These are phyloP conservation scores for Nemopilema nomurai DNA, from an alignment of 30 jellyfish, hydroid and myxozoan genomes.

Conservation along the genomic window DNA sequence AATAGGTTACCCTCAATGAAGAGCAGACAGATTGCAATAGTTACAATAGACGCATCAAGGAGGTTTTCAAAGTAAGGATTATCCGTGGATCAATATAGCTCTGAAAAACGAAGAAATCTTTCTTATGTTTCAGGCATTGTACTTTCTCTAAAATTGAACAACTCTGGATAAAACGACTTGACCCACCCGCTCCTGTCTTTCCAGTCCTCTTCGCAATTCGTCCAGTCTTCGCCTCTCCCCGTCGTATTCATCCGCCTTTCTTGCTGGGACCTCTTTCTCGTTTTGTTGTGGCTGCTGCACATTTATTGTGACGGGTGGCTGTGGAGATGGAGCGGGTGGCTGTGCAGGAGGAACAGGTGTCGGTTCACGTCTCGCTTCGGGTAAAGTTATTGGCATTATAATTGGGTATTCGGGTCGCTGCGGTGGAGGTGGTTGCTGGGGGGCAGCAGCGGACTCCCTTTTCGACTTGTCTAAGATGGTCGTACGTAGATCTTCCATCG, in stretches of 20 bases:
- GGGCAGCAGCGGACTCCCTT: slow-evolving; percentile 53
- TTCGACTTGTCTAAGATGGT: slow-evolving; percentile 53
- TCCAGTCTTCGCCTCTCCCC: slow-evolving; percentile 79
- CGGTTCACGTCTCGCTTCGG: slow-evolving; percentile 67
- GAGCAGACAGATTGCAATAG: too few relatives aligned
- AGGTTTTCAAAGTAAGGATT: too few relatives aligned
- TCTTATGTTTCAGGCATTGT: too few relatives aligned
- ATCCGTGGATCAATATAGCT: too few relatives aligned
- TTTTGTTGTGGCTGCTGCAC: slow-evolving; percentile 71
- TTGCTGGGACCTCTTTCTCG: slow-evolving; percentile 30
- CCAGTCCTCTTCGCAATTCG: slow-evolving; percentile 79
- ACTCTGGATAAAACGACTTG: too few relatives aligned
- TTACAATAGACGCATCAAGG: too few relatives aligned
- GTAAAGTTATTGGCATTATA: slow-evolving; percentile 44
- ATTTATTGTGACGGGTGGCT: slow-evolving; percentile 69
- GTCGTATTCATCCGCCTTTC: slow-evolving; percentile 48
- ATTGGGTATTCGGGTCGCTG: slow-evolving; percentile 56
- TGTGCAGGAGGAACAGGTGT: slow-evolving; percentile 67
- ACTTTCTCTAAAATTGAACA: too few relatives aligned
- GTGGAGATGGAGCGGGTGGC: slow-evolving; percentile 68
- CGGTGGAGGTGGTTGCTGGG: slow-evolving; percentile 52
- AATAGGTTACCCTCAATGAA: too few relatives aligned
- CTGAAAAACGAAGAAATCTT: too few relatives aligned
- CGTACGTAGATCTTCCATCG: slow-evolving; percentile 77
- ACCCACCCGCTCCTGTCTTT: slow-evolving; percentile 86